A percentile compares a stretch with the other conserved stretches of the same genome.
Evolutionary conservation across 2,888 invertebrate genomes (phyloP).

Genomic region (Hirtodrosophila confusa): DNA sequence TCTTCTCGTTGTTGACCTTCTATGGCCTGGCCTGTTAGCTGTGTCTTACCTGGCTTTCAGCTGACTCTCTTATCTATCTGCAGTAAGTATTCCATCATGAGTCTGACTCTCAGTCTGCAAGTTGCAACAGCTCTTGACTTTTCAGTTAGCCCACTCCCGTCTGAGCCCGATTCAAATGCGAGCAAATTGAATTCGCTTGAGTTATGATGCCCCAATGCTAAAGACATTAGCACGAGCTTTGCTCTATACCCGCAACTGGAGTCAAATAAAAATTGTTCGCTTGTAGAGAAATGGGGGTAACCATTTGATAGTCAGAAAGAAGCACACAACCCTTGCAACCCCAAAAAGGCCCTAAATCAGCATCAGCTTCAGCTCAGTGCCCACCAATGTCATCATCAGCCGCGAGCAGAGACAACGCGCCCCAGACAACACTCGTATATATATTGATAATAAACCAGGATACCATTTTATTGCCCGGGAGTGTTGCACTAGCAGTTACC

Average conservation of each 20-base stretch:
- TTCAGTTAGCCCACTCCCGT: constrained; percentile 27
- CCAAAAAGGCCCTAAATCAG: constrained; percentile 46
- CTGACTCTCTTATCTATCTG: constrained; percentile 35
- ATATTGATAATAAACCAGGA: constrained; percentile 71
- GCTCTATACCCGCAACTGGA: constrained; percentile 3
- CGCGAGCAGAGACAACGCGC: constrained; percentile 31
- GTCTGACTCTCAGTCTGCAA: neutral
- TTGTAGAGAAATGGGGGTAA: constrained; percentile 5
- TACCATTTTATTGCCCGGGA: neutral
- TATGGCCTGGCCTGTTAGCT: constrained; percentile 33
- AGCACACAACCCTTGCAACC: constrained; percentile 39
- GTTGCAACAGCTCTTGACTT: constrained; percentile 45
- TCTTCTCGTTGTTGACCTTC: constrained; percentile 57
- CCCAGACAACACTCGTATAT: constrained; percentile 34
- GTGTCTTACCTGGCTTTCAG: constrained; percentile 43
- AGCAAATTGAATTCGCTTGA: constrained; percentile 64
- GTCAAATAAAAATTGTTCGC: constrained; percentile 46
- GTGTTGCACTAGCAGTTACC: constrained; percentile 1
- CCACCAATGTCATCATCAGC: constrained; percentile 73
- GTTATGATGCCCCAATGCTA: constrained; percentile 54
- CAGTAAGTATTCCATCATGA: constrained; percentile 40
- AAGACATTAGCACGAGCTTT: constrained; percentile 33
- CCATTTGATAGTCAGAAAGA: constrained; percentile 12
- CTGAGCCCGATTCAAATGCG: constrained; percentile 31
- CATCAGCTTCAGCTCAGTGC: constrained; percentile 61